Evolutionary conservation across 64 coral and sea anemone genomes (phyloP), one percentile per base, ranked within the genome.

Genomic region (Montipora foliosa): DNA sequence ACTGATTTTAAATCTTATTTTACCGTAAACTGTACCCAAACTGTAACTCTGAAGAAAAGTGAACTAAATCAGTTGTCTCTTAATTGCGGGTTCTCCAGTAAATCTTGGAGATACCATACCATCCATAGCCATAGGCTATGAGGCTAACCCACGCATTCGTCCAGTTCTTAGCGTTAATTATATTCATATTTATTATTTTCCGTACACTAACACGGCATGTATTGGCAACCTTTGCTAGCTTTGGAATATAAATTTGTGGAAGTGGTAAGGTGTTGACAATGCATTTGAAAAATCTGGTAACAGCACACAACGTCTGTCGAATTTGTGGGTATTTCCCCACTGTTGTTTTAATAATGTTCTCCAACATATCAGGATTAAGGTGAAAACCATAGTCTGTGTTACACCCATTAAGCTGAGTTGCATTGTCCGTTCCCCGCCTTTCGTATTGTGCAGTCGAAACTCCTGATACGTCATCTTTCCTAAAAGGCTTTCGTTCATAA

Each of bases 281-380:
- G 61, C 61, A 0, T 64, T 14, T 15, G 61, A 64, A 64, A 64
- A 64, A 64, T 64, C 14, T 64, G 61, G 61, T 13, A 64, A 64
- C 61, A 64, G 61, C 61, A 0, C 61, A 1, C 61, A 64, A 64
- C 61, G 14, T 64, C 61, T 14, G 9, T 64, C 61, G 15, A 7
- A 64, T 64, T 64, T 64, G 61, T 64, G 61, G 61, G 13, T 64
- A 64, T 64, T 12, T 64, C 61, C 9, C 9, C 61, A 64, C 61
- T 64, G 61, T 64, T 64, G 61, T 64, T 64, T 64, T 64, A 64
- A 64, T 64, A 64, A 64, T 64, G 61, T 64, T 64, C 60, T 64
- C 60, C 13, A 64, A 64, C 9, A 64, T 64, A 64, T 64, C 74
- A 76, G 25, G 60, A 57, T 57, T 57, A 57, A 57, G 53, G 53